phyloP scores from a whole-genome alignment of 2,888 invertebrate species.

The Amiota mariae region DNA sequence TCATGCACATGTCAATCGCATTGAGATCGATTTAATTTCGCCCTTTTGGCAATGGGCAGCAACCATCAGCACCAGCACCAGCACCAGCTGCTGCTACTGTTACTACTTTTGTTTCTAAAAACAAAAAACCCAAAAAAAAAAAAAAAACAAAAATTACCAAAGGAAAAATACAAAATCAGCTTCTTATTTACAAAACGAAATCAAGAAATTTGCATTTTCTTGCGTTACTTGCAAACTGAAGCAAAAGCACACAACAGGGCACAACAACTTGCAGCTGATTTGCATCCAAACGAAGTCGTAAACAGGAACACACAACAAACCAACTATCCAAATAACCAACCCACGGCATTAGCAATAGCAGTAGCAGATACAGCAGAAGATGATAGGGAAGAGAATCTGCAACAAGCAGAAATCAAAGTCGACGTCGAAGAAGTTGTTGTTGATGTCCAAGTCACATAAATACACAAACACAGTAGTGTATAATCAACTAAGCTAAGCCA shows the following conservation, averaged over 20 bases:
- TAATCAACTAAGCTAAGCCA: conserved; percentile 5
- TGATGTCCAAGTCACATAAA: not conserved
- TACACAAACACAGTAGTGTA: too few relatives aligned
- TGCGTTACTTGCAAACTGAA: conserved; percentile 20
- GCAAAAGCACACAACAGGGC: conserved; percentile 10
- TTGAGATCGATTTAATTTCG: conserved; percentile 62
- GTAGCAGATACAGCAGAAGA: not conserved
- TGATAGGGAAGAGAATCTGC: not conserved
- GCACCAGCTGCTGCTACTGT: conserved; percentile 34
- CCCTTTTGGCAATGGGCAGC: conserved; percentile 33
- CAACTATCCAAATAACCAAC: conserved; percentile 4
- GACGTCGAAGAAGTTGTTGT: not conserved
- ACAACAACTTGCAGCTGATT: conserved; percentile 52
- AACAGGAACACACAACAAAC: conserved; percentile 14
- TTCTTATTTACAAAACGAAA: conserved; percentile 66
- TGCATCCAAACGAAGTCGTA: conserved; percentile 60
- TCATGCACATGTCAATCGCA: conserved; percentile 51
- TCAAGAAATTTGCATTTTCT: conserved; percentile 65
- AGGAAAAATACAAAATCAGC: conserved; percentile 44
- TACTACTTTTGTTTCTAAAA: not conserved
- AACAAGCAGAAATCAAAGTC: not conserved
- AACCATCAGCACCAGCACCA: conserved; percentile 3
- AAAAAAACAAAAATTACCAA: too few relatives aligned
- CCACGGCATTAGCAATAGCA: not conserved
- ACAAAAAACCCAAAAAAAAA: conserved; percentile 6